Conservation (phyloP, 2,888 invertebrate species). For the Noctuana brunneofusca region DNA sequence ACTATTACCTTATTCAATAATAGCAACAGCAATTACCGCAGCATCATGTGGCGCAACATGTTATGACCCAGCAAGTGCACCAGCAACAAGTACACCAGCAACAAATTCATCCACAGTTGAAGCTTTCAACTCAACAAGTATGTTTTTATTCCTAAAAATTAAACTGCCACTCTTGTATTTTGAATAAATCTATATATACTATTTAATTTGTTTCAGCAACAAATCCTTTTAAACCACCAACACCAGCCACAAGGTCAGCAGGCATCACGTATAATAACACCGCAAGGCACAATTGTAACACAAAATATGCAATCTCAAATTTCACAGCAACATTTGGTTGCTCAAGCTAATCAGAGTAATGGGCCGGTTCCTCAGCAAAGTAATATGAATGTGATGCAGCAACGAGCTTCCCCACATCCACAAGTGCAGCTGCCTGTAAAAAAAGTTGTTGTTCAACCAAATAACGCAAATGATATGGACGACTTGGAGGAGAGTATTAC, state of each 20-base stretch:
- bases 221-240: conserved; percentile 64
- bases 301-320: conserved; percentile 59
- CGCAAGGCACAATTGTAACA: conserved; percentile 73
- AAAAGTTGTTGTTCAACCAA: conserved; percentile 72
- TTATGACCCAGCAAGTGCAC: conserved; percentile 52
- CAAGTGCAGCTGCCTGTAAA: conserved; percentile 59
- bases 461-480: conserved; percentile 76
- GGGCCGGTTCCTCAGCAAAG: conserved; percentile 62
- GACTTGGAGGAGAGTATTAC: conserved; percentile 81
- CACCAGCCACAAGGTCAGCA: conserved; percentile 52
- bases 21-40: conserved; percentile 53
- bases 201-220: conserved; percentile 50
- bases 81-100: conserved; percentile 63
- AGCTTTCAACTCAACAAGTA: conserved; percentile 69
- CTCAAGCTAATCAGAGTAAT: conserved; percentile 59
- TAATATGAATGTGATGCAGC: conserved; percentile 53
- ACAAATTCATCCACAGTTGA: conserved; percentile 51
- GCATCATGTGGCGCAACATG: conserved; percentile 57
- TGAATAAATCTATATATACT: conserved; percentile 8
- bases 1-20: conserved; percentile 42
- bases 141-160: conserved; percentile 12
- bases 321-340: conserved; percentile 54
- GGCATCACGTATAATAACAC: conserved; percentile 66
- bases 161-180: background rate
- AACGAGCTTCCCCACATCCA: conserved; percentile 49